phyloP scores from a whole-genome alignment of 2,888 invertebrate species.

The Cotesia congregata region DNA sequence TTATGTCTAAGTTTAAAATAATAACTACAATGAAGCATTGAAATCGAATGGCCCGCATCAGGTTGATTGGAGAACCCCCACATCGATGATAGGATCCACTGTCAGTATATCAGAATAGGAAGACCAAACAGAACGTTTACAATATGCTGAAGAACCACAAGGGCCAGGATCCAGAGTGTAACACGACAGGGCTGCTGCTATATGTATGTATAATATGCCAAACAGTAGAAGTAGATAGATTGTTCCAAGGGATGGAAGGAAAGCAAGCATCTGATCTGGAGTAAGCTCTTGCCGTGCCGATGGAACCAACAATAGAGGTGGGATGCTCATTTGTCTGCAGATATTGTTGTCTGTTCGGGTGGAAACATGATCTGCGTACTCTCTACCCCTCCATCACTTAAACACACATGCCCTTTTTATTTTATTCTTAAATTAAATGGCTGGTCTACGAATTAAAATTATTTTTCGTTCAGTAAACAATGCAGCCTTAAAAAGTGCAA shows the following conservation, averaged over 20 bases:
- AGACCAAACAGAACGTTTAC: conserved; percentile 22
- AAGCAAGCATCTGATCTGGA: conserved; percentile 43
- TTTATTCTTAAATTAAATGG: conserved; percentile 33
- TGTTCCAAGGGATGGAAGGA: conserved; percentile 50
- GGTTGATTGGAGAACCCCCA: conserved; percentile 69
- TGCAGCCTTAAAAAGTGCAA: background rate
- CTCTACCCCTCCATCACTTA: conserved; percentile 46
- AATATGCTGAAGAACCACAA: conserved; percentile 17
- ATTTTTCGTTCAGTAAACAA: background rate
- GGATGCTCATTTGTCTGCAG: conserved; percentile 71
- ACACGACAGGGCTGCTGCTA: conserved; percentile 42
- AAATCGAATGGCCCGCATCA: conserved; percentile 68
- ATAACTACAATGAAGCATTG: conserved; percentile 20
- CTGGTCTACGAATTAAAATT: background rate
- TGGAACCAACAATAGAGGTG: conserved; percentile 69
- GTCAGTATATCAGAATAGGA: conserved; percentile 26
- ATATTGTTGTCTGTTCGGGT: conserved; percentile 68
- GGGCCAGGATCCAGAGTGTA: conserved; percentile 40
- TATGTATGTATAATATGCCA: background rate
- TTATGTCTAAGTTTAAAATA: conserved; percentile 19
- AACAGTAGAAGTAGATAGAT: conserved; percentile 38
- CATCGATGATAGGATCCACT: conserved; percentile 40
- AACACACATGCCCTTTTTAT: conserved; percentile 41
- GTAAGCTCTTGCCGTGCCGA: conserved; percentile 61
- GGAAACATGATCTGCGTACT: conserved; percentile 67